Evolutionary conservation across 2,113 vertebrate species (phyloP).

Genomic region (Pachyramphus minor): DNA sequence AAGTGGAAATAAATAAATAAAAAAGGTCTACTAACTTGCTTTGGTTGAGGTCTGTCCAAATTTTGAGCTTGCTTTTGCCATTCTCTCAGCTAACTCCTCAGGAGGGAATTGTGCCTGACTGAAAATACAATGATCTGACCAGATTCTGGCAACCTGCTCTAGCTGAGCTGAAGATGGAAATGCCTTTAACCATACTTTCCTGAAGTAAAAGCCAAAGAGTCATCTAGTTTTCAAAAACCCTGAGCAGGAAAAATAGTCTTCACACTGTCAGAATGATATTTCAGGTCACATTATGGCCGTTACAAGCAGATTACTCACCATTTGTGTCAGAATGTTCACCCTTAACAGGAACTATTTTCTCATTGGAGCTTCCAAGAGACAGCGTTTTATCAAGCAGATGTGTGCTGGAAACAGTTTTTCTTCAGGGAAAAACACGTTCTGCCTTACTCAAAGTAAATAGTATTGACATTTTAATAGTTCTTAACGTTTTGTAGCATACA

Average conservation of each 20-base stretch:
- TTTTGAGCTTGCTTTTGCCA: not conserved
- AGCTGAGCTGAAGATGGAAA: not conserved
- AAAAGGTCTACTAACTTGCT: not conserved
- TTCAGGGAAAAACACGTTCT: not conserved
- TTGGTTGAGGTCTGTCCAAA: fast-evolving
- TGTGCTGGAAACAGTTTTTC: not conserved
- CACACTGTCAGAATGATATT: not conserved
- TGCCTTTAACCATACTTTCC: not conserved
- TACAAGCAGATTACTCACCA: not conserved
- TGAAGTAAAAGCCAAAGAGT: not conserved
- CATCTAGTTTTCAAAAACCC: not conserved
- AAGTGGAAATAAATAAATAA: not conserved
- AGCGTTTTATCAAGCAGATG: not conserved
- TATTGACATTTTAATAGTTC: not conserved
- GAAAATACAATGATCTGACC: not conserved
- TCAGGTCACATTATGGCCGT: not conserved
- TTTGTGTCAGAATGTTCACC: not conserved
- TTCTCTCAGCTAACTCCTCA: not conserved
- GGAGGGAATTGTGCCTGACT: not conserved
- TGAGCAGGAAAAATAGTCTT: not conserved
- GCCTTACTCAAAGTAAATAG: not conserved
- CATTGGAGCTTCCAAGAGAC: not conserved
- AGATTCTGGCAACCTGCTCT: not conserved
- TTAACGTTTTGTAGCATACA: not conserved
- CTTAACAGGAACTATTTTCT: not conserved